phyloP scores from a whole-genome alignment of 2,797 vertebrate genomes.

The Urosaurus nigricauda region DNA sequence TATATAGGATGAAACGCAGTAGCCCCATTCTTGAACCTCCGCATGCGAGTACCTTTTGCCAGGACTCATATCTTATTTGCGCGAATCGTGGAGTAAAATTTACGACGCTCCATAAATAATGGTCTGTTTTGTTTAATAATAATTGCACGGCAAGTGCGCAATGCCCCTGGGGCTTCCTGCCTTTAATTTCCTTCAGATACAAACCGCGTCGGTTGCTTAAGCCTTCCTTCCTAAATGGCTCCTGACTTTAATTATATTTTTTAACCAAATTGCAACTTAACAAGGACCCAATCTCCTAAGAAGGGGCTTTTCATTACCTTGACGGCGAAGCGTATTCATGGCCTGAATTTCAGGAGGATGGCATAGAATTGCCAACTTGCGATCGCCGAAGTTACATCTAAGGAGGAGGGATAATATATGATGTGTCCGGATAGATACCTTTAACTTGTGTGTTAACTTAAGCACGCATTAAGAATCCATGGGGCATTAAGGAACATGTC shows the following conservation, averaged over 20 bases:
- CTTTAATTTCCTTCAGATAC: conserved; percentile 75
- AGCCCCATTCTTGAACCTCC: not conserved
- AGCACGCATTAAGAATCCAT: conserved; percentile 26
- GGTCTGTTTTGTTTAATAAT: conserved; percentile 66
- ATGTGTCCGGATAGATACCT: not conserved
- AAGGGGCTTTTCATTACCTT: conserved; percentile 67
- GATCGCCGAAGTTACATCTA: conserved; percentile 33
- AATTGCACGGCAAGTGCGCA: conserved; percentile 61
- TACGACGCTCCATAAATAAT: conserved; percentile 41
- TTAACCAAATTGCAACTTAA: conserved; percentile 73
- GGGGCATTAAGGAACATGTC: conserved; percentile 14
- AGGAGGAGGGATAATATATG: not conserved
- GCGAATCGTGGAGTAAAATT: not conserved
- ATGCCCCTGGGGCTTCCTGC: conserved; percentile 71
- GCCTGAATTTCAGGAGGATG: conserved; percentile 56
- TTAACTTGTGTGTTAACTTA: not conserved
- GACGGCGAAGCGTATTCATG: conserved; percentile 61
- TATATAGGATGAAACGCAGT: not conserved
- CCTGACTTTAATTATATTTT: conserved; percentile 75
- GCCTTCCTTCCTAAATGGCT: conserved; percentile 75
- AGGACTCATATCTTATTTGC: not conserved
- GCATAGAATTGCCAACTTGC: conserved; percentile 50
- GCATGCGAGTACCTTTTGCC: not conserved
- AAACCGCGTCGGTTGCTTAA: conserved; percentile 66
- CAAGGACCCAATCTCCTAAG: conserved; percentile 57